phyloP scores from a whole-genome alignment of 2,888 invertebrate species.

The Mesochorus sp. region DNA sequence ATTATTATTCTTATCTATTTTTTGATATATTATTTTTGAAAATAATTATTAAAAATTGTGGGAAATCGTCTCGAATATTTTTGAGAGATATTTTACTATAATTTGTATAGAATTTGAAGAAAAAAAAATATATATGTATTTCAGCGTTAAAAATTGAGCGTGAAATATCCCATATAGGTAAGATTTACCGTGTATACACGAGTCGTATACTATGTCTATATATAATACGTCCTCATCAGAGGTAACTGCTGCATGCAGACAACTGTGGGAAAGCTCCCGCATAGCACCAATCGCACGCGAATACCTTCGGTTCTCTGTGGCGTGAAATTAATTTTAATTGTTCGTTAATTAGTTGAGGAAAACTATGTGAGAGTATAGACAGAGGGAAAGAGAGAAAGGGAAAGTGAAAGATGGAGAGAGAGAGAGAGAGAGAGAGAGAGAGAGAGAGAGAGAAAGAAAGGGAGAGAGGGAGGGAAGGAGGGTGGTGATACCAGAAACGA shows the following conservation, averaged over 20 bases:
- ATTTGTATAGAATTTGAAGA: no score
- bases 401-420: neutral
- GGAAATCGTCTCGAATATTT: no score
- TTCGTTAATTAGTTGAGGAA: constrained; percentile 74
- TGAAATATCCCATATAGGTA: no score
- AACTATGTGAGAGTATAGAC: constrained; percentile 66
- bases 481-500: neutral
- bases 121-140: no score
- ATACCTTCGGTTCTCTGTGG: constrained; percentile 69
- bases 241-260: constrained; percentile 23
- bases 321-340: constrained; percentile 77
- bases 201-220: neutral
- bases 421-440: neutral
- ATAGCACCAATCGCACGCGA: constrained; percentile 62
- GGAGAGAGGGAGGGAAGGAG: neutral
- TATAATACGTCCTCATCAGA: constrained; percentile 7
- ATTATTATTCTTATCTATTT: no score
- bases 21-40: no score
- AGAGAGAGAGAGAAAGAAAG: neutral
- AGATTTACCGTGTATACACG: no score
- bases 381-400: neutral
- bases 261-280: constrained; percentile 28
- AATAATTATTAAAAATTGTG: no score
- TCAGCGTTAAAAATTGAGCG: no score
- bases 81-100: no score